These are phyloP conservation scores for Plebejus argus DNA, from an alignment of 2,888 invertebrate species.

Conservation along the genomic window DNA sequence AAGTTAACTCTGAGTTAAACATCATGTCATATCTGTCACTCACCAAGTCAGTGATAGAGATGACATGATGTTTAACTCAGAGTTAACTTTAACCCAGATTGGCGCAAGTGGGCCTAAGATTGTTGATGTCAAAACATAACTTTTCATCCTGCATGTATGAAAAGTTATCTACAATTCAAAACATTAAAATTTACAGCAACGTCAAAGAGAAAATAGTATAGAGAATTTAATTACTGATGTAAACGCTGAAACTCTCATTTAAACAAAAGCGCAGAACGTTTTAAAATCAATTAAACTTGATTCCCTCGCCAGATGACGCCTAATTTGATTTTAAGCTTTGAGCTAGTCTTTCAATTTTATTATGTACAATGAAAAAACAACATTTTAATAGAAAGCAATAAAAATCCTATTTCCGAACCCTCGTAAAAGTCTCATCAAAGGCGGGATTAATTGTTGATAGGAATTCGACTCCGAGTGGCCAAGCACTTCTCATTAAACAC, in stretches of 20 bases:
- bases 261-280: not conserved
- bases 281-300: conserved; percentile 28
- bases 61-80: too few relatives aligned
- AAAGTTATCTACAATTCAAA: not conserved
- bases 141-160: not conserved
- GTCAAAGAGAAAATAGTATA: not conserved
- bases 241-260: not conserved
- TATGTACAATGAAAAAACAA: conserved; percentile 15
- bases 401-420: conserved; percentile 25
- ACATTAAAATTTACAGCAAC: not conserved
- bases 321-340: conserved; percentile 17
- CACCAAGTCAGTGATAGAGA: too few relatives aligned
- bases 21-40: too few relatives aligned
- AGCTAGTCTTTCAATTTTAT: conserved; percentile 21
- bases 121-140: not conserved
- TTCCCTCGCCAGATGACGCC: conserved; percentile 12
- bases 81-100: too few relatives aligned
- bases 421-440: conserved; percentile 29
- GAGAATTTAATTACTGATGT: not conserved
- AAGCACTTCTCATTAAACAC: conserved; percentile 1
- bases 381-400: conserved; percentile 21
- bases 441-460: conserved; percentile 29
- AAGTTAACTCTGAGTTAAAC: too few relatives aligned
- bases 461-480: conserved; percentile 7
- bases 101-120: too few relatives aligned